Evolutionary conservation across 2,113 vertebrate species (phyloP).

Genomic region (Psittacus erithacus): DNA sequence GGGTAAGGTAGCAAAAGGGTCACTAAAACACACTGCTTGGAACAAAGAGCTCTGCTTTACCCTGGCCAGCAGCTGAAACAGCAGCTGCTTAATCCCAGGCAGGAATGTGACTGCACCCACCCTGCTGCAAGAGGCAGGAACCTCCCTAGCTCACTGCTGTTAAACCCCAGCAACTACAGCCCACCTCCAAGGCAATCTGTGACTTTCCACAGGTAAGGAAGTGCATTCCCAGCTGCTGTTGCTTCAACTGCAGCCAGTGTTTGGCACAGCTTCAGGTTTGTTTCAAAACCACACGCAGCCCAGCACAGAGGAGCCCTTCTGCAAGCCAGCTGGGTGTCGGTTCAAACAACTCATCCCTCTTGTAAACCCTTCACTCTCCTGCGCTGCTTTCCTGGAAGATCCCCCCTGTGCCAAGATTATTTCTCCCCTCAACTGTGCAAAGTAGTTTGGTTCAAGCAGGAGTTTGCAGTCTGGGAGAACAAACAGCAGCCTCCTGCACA

Average conservation of each 20-base stretch:
- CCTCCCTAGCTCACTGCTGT: background rate
- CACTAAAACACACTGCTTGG: background rate
- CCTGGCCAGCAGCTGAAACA: background rate
- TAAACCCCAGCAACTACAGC: background rate
- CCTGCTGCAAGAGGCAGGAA: background rate
- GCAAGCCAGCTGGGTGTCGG: conserved; percentile 39
- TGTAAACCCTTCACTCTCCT: background rate
- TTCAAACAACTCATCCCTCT: conserved; percentile 38
- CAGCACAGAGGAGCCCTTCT: background rate
- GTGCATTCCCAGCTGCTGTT: background rate
- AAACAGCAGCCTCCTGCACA: background rate
- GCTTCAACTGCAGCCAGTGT: background rate
- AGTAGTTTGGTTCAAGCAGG: background rate
- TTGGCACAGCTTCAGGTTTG: conserved; percentile 25
- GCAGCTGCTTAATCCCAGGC: background rate
- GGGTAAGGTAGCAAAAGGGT: background rate
- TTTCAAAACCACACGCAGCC: conserved; percentile 33
- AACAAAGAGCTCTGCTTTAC: background rate
- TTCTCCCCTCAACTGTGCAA: background rate
- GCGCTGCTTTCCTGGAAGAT: background rate
- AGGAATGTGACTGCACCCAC: background rate
- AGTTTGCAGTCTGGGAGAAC: background rate
- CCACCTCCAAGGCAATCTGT: background rate
- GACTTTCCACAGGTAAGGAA: conserved; percentile 2
- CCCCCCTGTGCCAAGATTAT: background rate